Percentiles rank a stretch among this genome's conserved stretches.
These are phyloP conservation scores for Cololabis saira DNA, from an alignment of 2,113 vertebrate genomes.

Conservation along the genomic window DNA sequence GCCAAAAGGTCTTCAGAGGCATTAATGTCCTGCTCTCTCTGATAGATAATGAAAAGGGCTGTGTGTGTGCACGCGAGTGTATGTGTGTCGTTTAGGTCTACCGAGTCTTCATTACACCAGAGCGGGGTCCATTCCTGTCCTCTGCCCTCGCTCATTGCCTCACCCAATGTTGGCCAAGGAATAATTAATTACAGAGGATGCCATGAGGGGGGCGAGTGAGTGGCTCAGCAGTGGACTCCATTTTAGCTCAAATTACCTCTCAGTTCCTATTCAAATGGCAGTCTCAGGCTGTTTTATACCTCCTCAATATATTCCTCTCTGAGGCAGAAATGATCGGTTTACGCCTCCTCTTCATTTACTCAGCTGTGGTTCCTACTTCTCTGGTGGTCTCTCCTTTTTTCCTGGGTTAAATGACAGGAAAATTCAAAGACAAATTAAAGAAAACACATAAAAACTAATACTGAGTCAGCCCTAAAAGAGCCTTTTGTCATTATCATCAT, in stretches of 20 bases:
- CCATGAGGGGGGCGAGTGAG: constrained; percentile 68
- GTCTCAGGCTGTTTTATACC: constrained; percentile 51
- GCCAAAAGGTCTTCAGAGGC: constrained; percentile 76
- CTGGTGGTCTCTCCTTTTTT: constrained; percentile 7
- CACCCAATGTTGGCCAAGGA: constrained; percentile 64
- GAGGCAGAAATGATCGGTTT: constrained; percentile 38
- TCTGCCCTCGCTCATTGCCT: constrained; percentile 73
- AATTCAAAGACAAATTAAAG: background rate
- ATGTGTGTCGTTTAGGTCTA: constrained; percentile 69
- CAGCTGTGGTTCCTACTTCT: constrained; percentile 17
- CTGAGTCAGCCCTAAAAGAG: constrained; percentile 25
- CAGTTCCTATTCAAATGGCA: constrained; percentile 74
- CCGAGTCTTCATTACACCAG: constrained; percentile 80
- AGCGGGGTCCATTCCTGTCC: constrained; percentile 72
- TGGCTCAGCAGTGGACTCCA: constrained; percentile 71
- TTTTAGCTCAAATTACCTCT: constrained; percentile 78
- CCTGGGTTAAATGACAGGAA: constrained; percentile 1
- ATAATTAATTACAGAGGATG: constrained; percentile 78
- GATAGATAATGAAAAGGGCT: constrained; percentile 70
- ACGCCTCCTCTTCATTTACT: constrained; percentile 42
- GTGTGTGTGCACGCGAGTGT: constrained; percentile 44
- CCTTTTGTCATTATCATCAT: constrained; percentile 3
- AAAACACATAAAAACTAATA: constrained; percentile 11
- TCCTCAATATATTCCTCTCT: constrained; percentile 30
- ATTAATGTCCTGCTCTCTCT: constrained; percentile 67